Evolutionary conservation across 2,113 vertebrate species (phyloP), one percentile per base, ranked within the genome.

Genomic region (Hippolais icterina): DNA sequence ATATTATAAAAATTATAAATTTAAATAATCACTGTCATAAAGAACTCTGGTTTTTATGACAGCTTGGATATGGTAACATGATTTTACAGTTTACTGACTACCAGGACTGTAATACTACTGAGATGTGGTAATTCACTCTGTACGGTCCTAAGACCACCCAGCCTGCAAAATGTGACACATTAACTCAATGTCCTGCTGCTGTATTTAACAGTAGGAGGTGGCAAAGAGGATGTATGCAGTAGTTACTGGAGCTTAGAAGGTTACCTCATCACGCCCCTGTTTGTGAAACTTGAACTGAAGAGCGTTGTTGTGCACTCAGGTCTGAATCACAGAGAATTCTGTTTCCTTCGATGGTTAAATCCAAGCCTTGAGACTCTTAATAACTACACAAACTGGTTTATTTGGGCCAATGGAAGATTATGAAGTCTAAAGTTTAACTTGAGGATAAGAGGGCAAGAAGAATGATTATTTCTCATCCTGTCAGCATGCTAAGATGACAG

Each of bases 261-360:
- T 63, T 21, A 18, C 24, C 17, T 64, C 3, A 0, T 44, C 5
- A 2, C 17, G 5, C 1, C 2, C 2, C 19, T 15, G 3, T 49
- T 60, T 69, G 15, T 42, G 17, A 10, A 28, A 14, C 24, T 92
- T 44, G 63, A 80, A 57, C 16, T 53, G 41, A 49, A 94, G 72
- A 44, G 10, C 5, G 17, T 61, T 69, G 10, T 29, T 80, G 31
- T 13, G 50, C 1, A 2, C 21, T 76, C n/a, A 3, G 11, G 4
- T 37, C 28, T 83, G 71, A 47, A 65, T 41, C 5, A 1, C 1
- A 3, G 16, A 39, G 15, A 90, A 59, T 66, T 71, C n/a, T 74
- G 25, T 12, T 9, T 25, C 49, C 33, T 37, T 93, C 20, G 8
- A 0, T 37, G 11, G 23, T 63, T 89, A 74, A 87, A 87, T 57